A percentile compares a stretch with the other conserved stretches of the same genome.
These are phyloP conservation scores for Ciconia maguari DNA, from an alignment of 2,113 vertebrate genomes.

Conservation along the genomic window DNA sequence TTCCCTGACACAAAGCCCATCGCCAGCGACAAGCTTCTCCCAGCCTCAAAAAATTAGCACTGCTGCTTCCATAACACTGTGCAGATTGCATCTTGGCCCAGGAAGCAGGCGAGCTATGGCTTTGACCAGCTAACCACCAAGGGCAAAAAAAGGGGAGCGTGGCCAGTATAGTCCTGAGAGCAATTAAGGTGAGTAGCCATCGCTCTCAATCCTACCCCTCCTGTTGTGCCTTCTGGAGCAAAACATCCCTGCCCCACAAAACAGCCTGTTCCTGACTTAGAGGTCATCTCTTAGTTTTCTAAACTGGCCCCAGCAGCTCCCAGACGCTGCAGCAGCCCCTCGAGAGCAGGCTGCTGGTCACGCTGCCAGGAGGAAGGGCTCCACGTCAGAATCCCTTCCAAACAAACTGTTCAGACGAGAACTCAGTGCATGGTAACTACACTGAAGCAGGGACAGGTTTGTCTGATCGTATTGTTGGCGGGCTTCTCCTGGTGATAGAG, in stretches of 20 bases:
- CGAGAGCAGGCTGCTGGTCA: neutral
- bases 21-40: conserved; percentile 58
- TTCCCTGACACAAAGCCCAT: conserved; percentile 46
- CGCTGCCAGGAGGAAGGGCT: neutral
- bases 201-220: neutral
- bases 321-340: neutral
- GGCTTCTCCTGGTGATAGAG: neutral
- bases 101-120: conserved; percentile 47
- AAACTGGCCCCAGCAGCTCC: neutral
- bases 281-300: neutral
- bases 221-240: neutral
- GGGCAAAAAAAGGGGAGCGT: neutral
- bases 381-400: neutral
- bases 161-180: conserved; percentile 54
- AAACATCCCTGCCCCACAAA: neutral
- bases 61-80: neutral
- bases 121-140: conserved; percentile 23
- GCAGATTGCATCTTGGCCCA: neutral
- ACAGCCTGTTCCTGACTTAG: neutral
- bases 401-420: neutral
- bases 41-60: neutral
- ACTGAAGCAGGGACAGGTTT: neutral
- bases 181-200: neutral
- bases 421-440: neutral
- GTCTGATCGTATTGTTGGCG: neutral